Conservation (phyloP, 2,113 vertebrate genomes). For the Climacteris rufus region DNA sequence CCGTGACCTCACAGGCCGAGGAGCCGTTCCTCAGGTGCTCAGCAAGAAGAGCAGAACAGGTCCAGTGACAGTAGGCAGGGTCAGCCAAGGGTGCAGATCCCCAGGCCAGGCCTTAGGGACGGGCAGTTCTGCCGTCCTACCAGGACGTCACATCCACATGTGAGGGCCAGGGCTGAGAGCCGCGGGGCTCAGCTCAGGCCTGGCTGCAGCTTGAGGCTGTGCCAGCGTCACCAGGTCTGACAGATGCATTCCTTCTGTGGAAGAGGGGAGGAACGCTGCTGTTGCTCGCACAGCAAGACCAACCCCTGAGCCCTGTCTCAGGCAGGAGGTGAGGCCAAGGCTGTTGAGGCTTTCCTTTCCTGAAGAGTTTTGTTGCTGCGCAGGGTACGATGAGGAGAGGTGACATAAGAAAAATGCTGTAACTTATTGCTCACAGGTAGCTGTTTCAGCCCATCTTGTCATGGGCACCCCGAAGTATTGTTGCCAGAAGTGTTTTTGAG, state of each 20-base stretch:
- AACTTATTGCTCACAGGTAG: not conserved
- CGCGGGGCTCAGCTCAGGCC: not conserved
- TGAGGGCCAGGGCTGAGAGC: not conserved
- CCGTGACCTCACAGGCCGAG: fast-evolving
- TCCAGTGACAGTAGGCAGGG: fast-evolving
- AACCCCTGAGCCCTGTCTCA: not conserved
- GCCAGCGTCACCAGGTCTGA: not conserved
- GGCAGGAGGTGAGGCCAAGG: not conserved
- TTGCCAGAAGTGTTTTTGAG: not conserved
- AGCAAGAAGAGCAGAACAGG: not conserved
- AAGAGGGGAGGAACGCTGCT: not conserved
- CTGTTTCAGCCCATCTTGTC: not conserved
- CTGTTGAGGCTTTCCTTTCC: not conserved
- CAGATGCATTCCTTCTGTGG: not conserved
- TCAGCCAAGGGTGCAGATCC: not conserved
- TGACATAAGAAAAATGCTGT: not conserved
- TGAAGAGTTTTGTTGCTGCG: not conserved
- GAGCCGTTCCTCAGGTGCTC: not conserved
- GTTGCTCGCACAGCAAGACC: not conserved
- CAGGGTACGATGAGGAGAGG: fast-evolving
- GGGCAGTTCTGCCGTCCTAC: not conserved
- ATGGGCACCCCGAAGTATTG: not conserved
- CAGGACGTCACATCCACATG: fast-evolving
- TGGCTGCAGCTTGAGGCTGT: not conserved
- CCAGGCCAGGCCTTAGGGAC: fast-evolving